Base-by-base conservation (phyloP, 2,888 invertebrate species). In the Patella caerulea region DNA sequence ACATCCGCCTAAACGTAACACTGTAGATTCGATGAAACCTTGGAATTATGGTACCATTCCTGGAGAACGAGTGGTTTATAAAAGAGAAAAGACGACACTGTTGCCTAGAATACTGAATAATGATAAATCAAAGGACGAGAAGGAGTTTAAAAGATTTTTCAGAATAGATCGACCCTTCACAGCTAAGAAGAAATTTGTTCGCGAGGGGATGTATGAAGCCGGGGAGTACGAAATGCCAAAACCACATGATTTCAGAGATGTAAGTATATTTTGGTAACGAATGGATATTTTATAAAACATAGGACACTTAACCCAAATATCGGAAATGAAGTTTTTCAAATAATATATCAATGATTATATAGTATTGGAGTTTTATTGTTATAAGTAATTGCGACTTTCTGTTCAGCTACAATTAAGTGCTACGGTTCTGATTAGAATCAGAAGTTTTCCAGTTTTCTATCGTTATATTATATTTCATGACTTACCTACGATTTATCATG, bases 201-300 rank as follows among this genome's bases (percentile, higher is more conserved):
- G 79, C 17, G 84, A 89, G 34, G 89, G 88, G 71, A 88, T 86
- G 86, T 78, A 86, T 73, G 79, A 79, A 34, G 77, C 86, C 0
- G 90, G 84, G 12, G 76, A 77, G 24, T 91, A 87, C 75, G 74
- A 82, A 12, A 84, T 82, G 77, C 89, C 90, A 0, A 83, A 85
- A 75, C 89, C 85, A 5, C 90, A 91, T 74, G 90, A 91, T 76
- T 88, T 85, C 80, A 85, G 91, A 88, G 88, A 86, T 80, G 91
- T 90, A 84, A 80, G 87, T 82, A 53, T 34, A 45, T 45, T 45
- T 45, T 45, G 45, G 9, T 45, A 45, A 45, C 7, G 19, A 19
- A 65, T 45, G 9, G 11, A 12, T 74, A n/a, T 75, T n/a, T 54
- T 24, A 75, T 17, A 72, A n/a, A 45, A 19, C 15, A 24, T 5